phyloP scores from a whole-genome alignment of 2,888 invertebrate genomes.

The Eledona agricola region DNA sequence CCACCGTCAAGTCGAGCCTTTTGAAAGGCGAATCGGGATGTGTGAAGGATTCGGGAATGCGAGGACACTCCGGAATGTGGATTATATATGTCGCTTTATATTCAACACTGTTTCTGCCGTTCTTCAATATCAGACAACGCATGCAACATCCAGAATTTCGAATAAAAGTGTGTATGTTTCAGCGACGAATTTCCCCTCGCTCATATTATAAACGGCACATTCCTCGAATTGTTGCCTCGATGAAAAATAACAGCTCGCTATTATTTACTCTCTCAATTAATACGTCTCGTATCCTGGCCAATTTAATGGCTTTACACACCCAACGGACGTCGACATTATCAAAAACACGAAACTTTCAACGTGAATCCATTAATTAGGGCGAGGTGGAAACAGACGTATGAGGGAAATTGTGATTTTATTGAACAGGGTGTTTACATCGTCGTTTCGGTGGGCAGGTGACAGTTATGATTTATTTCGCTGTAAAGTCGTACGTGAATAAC shows the following conservation, averaged over 20 bases:
- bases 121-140: conserved; percentile 35
- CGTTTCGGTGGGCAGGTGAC: neutral
- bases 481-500: neutral
- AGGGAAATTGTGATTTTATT: conserved; percentile 22
- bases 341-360: conserved; percentile 28
- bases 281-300: conserved; percentile 14
- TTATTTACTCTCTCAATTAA: conserved; percentile 23
- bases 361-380: conserved; percentile 24
- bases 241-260: conserved; percentile 7
- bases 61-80: conserved; percentile 51
- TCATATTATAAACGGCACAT: conserved; percentile 21
- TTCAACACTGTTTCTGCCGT: conserved; percentile 43
- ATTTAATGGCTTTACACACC: conserved; percentile 26
- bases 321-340: conserved; percentile 16
- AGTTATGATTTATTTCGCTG: conserved; percentile 7
- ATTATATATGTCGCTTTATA: conserved; percentile 54
- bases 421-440: conserved; percentile 14
- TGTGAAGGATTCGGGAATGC: conserved; percentile 51
- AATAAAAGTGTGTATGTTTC: conserved; percentile 30
- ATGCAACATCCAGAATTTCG: conserved; percentile 35
- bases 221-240: conserved; percentile 6
- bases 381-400: conserved; percentile 16
- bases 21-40: conserved; percentile 41
- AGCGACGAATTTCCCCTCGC: conserved; percentile 10
- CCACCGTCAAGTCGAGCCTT: conserved; percentile 8